Conservation (phyloP, 2,888 invertebrate genomes). For the Chloroclystis v-ata region DNA sequence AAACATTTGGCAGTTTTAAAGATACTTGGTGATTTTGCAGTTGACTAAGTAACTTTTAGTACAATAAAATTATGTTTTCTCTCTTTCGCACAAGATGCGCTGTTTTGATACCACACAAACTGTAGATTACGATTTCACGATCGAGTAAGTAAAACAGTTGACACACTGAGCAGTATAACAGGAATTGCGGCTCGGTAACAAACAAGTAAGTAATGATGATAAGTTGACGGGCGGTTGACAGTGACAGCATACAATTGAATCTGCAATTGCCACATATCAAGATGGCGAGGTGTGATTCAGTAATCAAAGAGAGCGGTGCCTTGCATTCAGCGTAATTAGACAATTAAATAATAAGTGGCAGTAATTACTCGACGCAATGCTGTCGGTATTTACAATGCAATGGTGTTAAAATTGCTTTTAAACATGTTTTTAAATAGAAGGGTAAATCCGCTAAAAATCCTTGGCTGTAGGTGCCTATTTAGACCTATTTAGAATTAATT, state of each 20-base stretch:
- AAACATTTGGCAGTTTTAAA: no score
- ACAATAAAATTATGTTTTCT: no score
- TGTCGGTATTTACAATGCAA: slow-evolving; percentile 27
- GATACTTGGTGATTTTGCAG: no score
- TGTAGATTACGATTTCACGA: no score
- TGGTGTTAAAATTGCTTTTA: slow-evolving; percentile 15
- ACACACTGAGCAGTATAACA: no score
- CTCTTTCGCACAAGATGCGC: no score
- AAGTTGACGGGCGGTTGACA: slow-evolving; percentile 6
- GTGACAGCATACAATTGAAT: slow-evolving; percentile 21
- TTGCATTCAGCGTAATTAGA: slow-evolving; percentile 39
- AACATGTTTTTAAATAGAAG: slow-evolving; percentile 6
- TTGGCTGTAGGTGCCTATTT: neutral
- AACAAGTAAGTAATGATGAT: slow-evolving; percentile 14
- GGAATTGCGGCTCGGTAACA: no score
- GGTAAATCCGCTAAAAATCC: neutral
- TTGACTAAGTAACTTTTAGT: no score
- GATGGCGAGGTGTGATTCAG: slow-evolving; percentile 43
- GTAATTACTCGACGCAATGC: slow-evolving; percentile 37
- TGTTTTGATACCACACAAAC: no score
- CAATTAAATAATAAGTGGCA: slow-evolving; percentile 53
- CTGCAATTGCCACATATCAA: slow-evolving; percentile 35
- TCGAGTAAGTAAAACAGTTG: no score
- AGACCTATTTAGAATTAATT: neutral
- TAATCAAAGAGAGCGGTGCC: slow-evolving; percentile 42